Base-by-base conservation (phyloP, 2,797 vertebrate species). In the Darevskia mixta region DNA sequence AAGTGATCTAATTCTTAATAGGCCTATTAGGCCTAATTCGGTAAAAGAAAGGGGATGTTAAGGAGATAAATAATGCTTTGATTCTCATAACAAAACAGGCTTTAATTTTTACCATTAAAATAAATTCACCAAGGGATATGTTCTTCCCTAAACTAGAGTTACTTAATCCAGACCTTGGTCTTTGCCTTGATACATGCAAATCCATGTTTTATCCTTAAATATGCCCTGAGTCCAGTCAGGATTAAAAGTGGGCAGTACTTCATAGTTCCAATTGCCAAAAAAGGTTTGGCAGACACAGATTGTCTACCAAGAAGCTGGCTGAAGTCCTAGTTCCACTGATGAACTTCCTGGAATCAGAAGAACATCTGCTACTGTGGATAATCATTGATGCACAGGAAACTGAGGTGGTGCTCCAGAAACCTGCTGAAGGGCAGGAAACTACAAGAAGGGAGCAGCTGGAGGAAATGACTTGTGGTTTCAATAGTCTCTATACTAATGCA, bases 21-120 rank as follows among this genome's bases (percentile, higher is more conserved):
- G 73, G 92, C 88, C 88, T 85, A 87, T 94, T 90, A 96, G 90
- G 81, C 84, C 82, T 91, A 89, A 92, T 91, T 92, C 89, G 77
- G 85, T 83, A 67, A 89, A 87, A 71, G 69, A 75, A 90, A 72
- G 49, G 4, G 78, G 86, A 86, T 88, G 55, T 69, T 85, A 91
- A 92, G 79, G 90, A 83, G 90, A 92, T 61, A 88, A 94, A 95
- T 82, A 88, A 88, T 69, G n/a, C 86, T 92, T 85, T 91, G 93
- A 91, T 45, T 82, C 71, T 72, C 8, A 27, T 87, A 82, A 87
- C 17, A 88, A 90, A 43, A 55, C 1, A 58, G 13, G 55, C 45
- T 1, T 90, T 79, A 55, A 91, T 91, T 90, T 94, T 72, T 25
- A 15, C 67, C 41, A 83, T 89, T 77, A 91, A 92, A 88, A 86